A percentile compares a stretch with the other conserved stretches of the same genome.
Evolutionary conservation across 2,113 vertebrate species (phyloP).

Genomic region (Mungos mungo): DNA sequence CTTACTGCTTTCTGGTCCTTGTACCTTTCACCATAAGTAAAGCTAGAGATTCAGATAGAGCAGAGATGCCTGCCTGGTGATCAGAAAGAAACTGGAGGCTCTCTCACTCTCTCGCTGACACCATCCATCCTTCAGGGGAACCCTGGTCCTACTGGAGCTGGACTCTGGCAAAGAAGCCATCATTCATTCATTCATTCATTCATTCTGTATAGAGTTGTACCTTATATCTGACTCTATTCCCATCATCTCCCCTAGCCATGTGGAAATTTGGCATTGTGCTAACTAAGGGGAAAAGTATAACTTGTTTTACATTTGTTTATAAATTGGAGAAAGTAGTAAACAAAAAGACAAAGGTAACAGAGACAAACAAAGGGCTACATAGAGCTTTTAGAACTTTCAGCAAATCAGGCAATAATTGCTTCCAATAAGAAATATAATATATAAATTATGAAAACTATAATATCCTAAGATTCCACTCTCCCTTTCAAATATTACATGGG

Average conservation of each 20-base stretch:
- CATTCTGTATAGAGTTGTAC: background rate
- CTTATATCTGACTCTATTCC: background rate
- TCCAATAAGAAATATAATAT: background rate
- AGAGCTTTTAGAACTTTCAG: constrained; percentile 14
- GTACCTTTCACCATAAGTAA: no score
- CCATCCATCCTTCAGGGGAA: no score
- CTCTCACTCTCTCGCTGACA: no score
- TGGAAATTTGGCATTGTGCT: background rate
- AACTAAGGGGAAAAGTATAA: background rate
- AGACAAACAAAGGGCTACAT: background rate
- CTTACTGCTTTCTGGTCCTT: no score
- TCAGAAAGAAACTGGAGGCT: no score
- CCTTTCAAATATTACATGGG: background rate
- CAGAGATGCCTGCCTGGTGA: no score
- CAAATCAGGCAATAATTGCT: background rate
- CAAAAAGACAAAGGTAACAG: background rate
- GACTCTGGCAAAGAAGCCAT: no score
- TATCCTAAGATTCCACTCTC: background rate
- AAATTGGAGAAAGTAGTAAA: background rate
- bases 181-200: background rate
- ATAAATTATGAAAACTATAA: background rate
- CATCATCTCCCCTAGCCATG: background rate
- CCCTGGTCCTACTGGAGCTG: no score
- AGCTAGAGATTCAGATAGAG: no score
- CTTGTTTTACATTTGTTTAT: background rate